These are phyloP conservation scores for Scaptomyza graminum DNA, from an alignment of 1,140 invertebrate genomes.

Conservation along the genomic window DNA sequence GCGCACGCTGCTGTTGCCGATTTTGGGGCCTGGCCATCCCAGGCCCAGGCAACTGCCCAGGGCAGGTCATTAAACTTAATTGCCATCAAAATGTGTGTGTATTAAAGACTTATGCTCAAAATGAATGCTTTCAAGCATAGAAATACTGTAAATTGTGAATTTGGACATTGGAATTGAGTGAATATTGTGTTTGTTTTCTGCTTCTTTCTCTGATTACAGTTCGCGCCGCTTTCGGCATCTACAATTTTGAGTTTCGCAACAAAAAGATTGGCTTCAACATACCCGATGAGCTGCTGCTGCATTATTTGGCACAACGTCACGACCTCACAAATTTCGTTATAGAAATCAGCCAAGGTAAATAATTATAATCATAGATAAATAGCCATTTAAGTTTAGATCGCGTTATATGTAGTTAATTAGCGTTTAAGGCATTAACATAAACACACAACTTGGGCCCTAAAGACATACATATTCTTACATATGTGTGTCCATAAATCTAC, in stretches of 20 bases:
- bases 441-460: conserved; percentile 20
- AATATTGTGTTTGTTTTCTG: conserved; percentile 12
- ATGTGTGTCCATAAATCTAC: conserved; percentile 19
- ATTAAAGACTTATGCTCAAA: conserved; percentile 20
- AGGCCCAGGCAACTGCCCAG: conserved; percentile 17
- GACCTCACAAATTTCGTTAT: conserved; percentile 83
- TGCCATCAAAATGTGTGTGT: conserved; percentile 44
- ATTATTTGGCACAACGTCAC: conserved; percentile 78
- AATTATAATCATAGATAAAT: conserved; percentile 1
- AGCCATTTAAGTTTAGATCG: conserved; percentile 49
- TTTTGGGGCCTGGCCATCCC: conserved; percentile 16
- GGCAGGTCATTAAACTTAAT: conserved; percentile 59
- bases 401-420: conserved; percentile 54
- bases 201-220: conserved; percentile 47
- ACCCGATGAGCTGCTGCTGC: conserved; percentile 76
- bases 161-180: conserved; percentile 40
- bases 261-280: conserved; percentile 83
- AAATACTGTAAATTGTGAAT: conserved; percentile 25
- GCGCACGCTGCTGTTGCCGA: conserved; percentile 38
- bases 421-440: conserved; percentile 59
- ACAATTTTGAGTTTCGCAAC: conserved; percentile 81
- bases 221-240: conserved; percentile 78
- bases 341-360: conserved; percentile 83
- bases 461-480: conserved; percentile 19
- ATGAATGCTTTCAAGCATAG: conserved; percentile 18